These are phyloP conservation scores for Hippopotamus amphibius DNA, from an alignment of 2,113 vertebrate genomes.

Conservation along the genomic window DNA sequence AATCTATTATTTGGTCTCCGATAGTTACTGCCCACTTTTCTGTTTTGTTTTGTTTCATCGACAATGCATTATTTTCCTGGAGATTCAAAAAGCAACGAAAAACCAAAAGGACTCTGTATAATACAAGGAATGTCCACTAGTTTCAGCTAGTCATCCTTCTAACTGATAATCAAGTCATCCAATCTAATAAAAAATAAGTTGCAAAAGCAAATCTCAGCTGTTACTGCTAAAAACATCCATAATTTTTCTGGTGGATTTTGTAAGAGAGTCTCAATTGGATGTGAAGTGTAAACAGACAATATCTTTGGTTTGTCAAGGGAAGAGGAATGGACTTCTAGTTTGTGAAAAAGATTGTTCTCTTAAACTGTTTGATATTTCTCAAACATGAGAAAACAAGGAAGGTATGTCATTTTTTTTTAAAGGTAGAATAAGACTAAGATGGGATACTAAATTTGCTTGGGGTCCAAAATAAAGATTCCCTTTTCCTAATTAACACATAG, in stretches of 20 bases:
- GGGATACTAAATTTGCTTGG: background rate
- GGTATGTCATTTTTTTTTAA: background rate
- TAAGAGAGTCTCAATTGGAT: background rate
- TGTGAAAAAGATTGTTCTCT: background rate
- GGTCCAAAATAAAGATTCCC: background rate
- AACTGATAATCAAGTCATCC: background rate
- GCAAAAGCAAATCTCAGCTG: background rate
- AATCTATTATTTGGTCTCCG: conserved; percentile 61
- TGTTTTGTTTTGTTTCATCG: background rate
- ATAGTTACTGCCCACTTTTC: conserved; percentile 64
- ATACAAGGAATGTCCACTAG: background rate
- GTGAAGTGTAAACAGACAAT: background rate
- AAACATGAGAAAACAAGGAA: background rate
- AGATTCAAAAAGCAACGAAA: background rate
- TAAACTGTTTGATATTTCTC: background rate
- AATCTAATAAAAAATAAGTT: background rate
- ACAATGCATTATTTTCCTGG: background rate
- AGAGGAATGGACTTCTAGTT: background rate
- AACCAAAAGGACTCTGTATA: background rate
- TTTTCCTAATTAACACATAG: background rate
- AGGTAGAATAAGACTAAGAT: background rate
- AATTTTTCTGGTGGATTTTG: background rate
- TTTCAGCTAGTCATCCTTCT: background rate
- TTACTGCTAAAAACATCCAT: background rate
- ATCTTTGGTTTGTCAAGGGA: background rate